Evolutionary conservation across 2,888 invertebrate genomes (phyloP).

Genomic region (Cheilosia variabilis): DNA sequence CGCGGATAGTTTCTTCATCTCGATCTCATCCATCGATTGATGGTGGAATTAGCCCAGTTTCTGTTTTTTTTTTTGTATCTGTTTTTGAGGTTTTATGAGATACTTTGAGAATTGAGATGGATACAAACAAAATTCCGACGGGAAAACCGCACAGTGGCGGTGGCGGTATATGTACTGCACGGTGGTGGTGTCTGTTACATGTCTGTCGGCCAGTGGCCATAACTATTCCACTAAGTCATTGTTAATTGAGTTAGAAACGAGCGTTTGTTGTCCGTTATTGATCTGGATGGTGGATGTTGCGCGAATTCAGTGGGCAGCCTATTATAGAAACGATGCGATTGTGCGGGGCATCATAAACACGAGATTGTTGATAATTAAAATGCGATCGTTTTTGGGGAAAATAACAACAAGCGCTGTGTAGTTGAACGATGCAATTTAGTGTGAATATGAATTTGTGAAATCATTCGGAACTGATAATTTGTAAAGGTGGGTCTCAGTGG

Average conservation of each 20-base stretch:
- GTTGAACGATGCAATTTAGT: slow-evolving; percentile 6
- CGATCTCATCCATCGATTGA: slow-evolving; percentile 35
- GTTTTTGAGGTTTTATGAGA: slow-evolving; percentile 57
- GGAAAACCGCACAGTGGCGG: slow-evolving; percentile 3
- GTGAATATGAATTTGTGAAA: slow-evolving; percentile 7
- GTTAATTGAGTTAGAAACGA: slow-evolving; percentile 54
- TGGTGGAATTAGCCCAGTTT: slow-evolving; percentile 63
- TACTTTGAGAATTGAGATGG: slow-evolving; percentile 26
- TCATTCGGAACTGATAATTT: background rate
- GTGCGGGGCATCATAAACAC: background rate
- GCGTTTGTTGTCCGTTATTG: slow-evolving; percentile 27
- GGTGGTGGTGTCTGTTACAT: slow-evolving; percentile 56
- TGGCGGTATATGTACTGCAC: background rate
- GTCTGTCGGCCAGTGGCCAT: slow-evolving; percentile 56
- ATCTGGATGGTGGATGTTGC: slow-evolving; percentile 18
- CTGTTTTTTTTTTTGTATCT: slow-evolving; percentile 45
- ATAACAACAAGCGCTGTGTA: slow-evolving; percentile 14
- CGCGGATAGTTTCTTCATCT: slow-evolving; percentile 20
- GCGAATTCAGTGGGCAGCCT: slow-evolving; percentile 5
- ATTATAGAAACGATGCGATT: background rate
- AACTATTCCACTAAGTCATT: slow-evolving; percentile 62
- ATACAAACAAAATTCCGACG: slow-evolving; percentile 27
- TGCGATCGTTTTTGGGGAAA: slow-evolving; percentile 39
- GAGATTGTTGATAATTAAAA: slow-evolving; percentile 58
- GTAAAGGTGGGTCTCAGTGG: too few relatives aligned